These are phyloP conservation scores for Mesodorylaimus sp. DNA, from an alignment of 2,888 invertebrate genomes.

Conservation along the genomic window DNA sequence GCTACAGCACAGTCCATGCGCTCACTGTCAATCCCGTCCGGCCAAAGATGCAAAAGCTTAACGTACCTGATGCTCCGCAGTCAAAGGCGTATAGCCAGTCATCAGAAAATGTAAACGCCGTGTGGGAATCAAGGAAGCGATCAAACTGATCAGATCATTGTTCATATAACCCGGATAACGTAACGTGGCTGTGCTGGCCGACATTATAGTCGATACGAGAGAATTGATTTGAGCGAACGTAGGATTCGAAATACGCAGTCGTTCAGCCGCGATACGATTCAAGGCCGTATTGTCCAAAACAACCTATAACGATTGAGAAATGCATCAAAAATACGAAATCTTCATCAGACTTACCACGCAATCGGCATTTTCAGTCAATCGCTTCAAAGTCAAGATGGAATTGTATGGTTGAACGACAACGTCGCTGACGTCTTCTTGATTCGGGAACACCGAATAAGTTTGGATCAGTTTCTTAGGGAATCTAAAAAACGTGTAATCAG, in stretches of 20 bases:
- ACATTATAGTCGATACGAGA: constrained; percentile 90
- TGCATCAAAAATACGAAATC: neutral
- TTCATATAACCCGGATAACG: constrained; percentile 68
- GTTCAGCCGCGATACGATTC: constrained; percentile 61
- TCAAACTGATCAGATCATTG: constrained; percentile 80
- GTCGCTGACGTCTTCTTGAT: constrained; percentile 53
- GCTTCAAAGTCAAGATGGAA: constrained; percentile 74
- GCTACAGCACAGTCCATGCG: no score
- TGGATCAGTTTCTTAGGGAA: constrained; percentile 94
- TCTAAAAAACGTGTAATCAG: constrained; percentile 33
- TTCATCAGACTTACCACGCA: constrained; percentile 47
- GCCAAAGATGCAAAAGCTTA: constrained; percentile 6
- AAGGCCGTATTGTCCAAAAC: constrained; percentile 88
- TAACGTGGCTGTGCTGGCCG: constrained; percentile 82
- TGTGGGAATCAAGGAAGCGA: constrained; percentile 86
- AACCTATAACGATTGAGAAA: constrained; percentile 39
- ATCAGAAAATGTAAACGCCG: constrained; percentile 94
- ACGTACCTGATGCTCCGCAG: constrained; percentile 52
- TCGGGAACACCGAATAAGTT: constrained; percentile 97
- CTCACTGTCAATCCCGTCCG: no score
- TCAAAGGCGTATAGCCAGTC: constrained; percentile 49
- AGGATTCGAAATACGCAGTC: constrained; percentile 83
- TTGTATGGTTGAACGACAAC: constrained; percentile 93
- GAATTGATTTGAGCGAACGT: constrained; percentile 92
- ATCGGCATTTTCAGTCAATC: constrained; percentile 83